Evolutionary conservation across 2,797 vertebrate genomes (phyloP).

Genomic region (Tenualosa ilisha): DNA sequence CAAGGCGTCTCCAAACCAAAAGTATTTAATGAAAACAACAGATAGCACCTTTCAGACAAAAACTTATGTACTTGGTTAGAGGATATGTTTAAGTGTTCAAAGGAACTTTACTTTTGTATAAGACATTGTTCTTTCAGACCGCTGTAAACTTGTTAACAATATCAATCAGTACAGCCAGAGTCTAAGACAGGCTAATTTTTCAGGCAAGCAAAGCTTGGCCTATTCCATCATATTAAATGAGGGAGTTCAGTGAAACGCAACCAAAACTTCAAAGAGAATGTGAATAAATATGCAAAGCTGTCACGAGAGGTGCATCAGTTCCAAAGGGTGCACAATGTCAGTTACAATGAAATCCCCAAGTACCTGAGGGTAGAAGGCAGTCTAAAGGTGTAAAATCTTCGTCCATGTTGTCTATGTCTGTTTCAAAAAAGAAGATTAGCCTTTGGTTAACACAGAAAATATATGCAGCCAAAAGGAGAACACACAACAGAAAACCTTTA

Average conservation of each 20-base stretch:
- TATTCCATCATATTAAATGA: neutral
- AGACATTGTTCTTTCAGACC: neutral
- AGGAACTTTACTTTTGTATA: neutral
- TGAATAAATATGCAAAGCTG: neutral
- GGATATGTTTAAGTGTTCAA: too few relatives aligned
- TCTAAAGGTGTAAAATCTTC: constrained; percentile 72
- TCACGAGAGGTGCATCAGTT: neutral
- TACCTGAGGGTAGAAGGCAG: constrained; percentile 76
- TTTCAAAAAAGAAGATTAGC: constrained; percentile 44
- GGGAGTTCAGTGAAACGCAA: neutral
- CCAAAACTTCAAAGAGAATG: constrained; percentile 15
- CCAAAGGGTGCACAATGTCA: neutral
- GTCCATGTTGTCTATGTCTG: constrained; percentile 61
- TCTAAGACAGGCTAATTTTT: neutral
- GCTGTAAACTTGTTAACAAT: neutral
- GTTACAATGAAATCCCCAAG: neutral
- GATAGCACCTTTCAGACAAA: neutral
- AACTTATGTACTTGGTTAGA: neutral
- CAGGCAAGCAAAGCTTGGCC: neutral
- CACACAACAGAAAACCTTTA: neutral
- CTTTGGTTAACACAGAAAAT: constrained; percentile 26
- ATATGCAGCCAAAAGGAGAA: neutral
- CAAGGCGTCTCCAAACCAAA: too few relatives aligned
- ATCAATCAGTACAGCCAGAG: neutral
- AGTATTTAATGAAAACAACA: too few relatives aligned